Evolutionary conservation across 35 echinoderm and acorn worm genomes (phyloP).

Genomic region (Ophioderma brevispina): DNA sequence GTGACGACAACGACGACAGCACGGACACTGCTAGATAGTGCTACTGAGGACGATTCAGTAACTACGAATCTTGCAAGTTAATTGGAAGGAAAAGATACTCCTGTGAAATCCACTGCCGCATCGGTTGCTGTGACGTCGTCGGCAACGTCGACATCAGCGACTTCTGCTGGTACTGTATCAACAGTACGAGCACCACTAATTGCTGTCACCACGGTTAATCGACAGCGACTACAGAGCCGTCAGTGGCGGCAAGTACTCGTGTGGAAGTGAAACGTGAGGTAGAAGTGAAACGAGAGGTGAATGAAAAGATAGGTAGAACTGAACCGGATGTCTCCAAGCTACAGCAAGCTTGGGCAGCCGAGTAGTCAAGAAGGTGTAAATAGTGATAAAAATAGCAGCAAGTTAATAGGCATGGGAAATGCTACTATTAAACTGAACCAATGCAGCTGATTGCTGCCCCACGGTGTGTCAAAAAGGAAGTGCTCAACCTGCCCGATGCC

Average conservation of each 20-base stretch:
- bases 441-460: neutral
- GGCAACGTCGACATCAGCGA: neutral
- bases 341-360: neutral
- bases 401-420: neutral
- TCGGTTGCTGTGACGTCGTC: neutral
- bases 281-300: constrained; percentile 19
- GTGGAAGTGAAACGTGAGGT: constrained; percentile 21
- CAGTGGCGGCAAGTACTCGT: neutral
- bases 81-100: neutral
- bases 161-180: constrained; percentile 2
- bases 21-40: constrained; percentile 97
- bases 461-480: neutral
- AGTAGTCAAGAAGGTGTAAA: neutral
- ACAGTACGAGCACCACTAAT: neutral
- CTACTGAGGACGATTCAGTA: constrained; percentile 66
- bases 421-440: neutral
- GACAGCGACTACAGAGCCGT: too few species aligned
- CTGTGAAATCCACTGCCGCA: neutral
- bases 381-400: neutral
- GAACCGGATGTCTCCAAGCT: neutral
- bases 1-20: constrained; percentile 70
- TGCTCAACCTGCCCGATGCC: neutral
- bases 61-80: neutral
- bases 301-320: neutral
- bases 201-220: neutral